Conservation (phyloP, 2,888 invertebrate genomes). For the Auanema sp. region DNA sequence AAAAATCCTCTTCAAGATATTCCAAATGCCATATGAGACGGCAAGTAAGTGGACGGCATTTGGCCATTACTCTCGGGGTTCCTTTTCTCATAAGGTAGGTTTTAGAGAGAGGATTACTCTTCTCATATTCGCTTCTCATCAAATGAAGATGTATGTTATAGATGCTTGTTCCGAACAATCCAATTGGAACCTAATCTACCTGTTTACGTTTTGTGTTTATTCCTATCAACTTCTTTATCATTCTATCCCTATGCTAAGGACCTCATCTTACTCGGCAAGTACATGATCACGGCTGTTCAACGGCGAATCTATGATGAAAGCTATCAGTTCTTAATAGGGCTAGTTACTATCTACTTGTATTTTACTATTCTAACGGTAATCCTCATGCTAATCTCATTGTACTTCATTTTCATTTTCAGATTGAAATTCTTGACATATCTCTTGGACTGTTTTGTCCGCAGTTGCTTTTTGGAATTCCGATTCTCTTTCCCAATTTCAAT, state of each 20-base stretch:
- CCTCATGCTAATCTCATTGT: not conserved
- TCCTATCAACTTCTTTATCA: slow-evolving; percentile 34
- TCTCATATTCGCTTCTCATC: not conserved
- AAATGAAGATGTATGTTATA: not conserved
- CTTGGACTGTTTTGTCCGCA: slow-evolving; percentile 40
- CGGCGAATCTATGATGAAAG: slow-evolving; percentile 35
- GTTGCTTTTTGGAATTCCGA: slow-evolving; percentile 30
- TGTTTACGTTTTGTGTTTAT: slow-evolving; percentile 19
- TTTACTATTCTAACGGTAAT: slow-evolving; percentile 33
- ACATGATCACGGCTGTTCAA: slow-evolving; percentile 11
- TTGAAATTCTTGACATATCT: slow-evolving; percentile 36
- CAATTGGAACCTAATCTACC: slow-evolving; percentile 24
- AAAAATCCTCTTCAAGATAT: slow-evolving; percentile 19
- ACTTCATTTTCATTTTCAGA: slow-evolving; percentile 17
- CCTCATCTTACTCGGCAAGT: slow-evolving; percentile 20
- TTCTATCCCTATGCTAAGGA: slow-evolving; percentile 41
- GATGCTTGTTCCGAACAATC: slow-evolving; percentile 15
- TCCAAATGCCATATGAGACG: slow-evolving; percentile 28
- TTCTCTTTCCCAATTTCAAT: slow-evolving; percentile 43
- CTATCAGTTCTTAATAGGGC: slow-evolving; percentile 25
- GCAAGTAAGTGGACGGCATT: slow-evolving; percentile 30
- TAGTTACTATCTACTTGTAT: slow-evolving; percentile 32
- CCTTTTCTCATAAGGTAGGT: slow-evolving; percentile 37
- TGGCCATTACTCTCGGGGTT: slow-evolving; percentile 34
- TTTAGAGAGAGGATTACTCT: too few relatives aligned